These are phyloP conservation scores for Euschistus heros DNA, from an alignment of 1,140 invertebrate genomes.

Conservation along the genomic window DNA sequence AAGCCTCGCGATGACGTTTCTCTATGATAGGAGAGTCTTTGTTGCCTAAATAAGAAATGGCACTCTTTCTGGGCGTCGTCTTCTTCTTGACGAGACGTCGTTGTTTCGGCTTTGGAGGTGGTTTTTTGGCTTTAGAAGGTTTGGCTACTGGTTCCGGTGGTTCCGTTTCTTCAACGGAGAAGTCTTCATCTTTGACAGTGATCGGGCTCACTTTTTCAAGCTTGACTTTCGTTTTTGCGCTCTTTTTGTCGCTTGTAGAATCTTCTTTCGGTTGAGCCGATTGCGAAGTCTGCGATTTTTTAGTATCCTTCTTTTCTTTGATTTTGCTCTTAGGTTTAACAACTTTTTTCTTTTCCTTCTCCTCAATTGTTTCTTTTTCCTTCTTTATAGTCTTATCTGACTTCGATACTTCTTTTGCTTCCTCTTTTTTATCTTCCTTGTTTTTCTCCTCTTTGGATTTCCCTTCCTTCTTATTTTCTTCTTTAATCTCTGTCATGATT, in stretches of 20 bases:
- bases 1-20: slow-evolving; percentile 73
- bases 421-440: slow-evolving; percentile 30
- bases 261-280: slow-evolving; percentile 28
- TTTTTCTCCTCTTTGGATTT: slow-evolving; percentile 30
- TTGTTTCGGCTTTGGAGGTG: slow-evolving; percentile 31
- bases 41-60: slow-evolving; percentile 32
- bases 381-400: neutral
- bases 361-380: slow-evolving; percentile 1
- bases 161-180: neutral
- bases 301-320: slow-evolving; percentile 33
- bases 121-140: slow-evolving; percentile 28
- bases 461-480: slow-evolving; percentile 14
- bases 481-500: neutral
- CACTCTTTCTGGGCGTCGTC: slow-evolving; percentile 34
- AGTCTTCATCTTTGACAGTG: slow-evolving; percentile 18
- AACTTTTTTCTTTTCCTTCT: slow-evolving; percentile 16
- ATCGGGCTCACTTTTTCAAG: slow-evolving; percentile 27
- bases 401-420: neutral
- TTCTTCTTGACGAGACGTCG: slow-evolving; percentile 20
- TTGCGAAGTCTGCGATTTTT: slow-evolving; percentile 15
- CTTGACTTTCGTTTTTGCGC: slow-evolving; percentile 26
- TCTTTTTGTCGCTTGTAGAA: slow-evolving; percentile 24
- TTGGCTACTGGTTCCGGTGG: neutral
- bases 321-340: slow-evolving; percentile 26
- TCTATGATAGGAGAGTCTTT: slow-evolving; percentile 47